These are phyloP conservation scores for Coregonus suidteri DNA, from an alignment of 2,797 vertebrate genomes.

Conservation along the genomic window DNA sequence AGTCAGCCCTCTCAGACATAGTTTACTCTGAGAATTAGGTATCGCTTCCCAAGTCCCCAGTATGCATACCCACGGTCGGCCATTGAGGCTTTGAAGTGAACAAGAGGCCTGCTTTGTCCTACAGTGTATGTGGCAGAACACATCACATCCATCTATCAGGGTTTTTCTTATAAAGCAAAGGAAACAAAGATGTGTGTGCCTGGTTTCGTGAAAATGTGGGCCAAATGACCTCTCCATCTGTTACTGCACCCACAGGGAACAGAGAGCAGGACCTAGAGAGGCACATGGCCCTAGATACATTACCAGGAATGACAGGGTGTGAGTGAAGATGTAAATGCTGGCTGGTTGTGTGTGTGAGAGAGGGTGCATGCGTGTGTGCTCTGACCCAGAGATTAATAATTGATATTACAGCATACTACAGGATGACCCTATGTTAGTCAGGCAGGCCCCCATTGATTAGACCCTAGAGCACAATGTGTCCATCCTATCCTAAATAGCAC, in stretches of 20 bases:
- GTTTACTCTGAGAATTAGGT: not conserved
- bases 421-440: not conserved
- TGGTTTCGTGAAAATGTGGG: conserved; percentile 26
- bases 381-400: not conserved
- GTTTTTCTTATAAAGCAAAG: not conserved
- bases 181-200: conserved; percentile 31
- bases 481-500: not conserved
- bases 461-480: not conserved
- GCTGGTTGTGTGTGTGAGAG: no score
- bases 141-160: conserved; percentile 42
- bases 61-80: conserved; percentile 18
- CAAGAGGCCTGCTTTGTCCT: conserved; percentile 49
- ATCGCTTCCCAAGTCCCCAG: not conserved
- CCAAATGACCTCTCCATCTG: conserved; percentile 44
- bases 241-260: not conserved
- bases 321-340: not conserved
- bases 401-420: not conserved
- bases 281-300: not conserved
- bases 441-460: not conserved
- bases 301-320: not conserved
- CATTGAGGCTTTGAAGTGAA: conserved; percentile 50
- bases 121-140: conserved; percentile 39
- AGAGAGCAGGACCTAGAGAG: not conserved
- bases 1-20: not conserved
- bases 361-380: not conserved